Evolutionary conservation across 2,113 vertebrate genomes (phyloP), one percentile per base, ranked within the genome.

Genomic region (Microtus oregoni): DNA sequence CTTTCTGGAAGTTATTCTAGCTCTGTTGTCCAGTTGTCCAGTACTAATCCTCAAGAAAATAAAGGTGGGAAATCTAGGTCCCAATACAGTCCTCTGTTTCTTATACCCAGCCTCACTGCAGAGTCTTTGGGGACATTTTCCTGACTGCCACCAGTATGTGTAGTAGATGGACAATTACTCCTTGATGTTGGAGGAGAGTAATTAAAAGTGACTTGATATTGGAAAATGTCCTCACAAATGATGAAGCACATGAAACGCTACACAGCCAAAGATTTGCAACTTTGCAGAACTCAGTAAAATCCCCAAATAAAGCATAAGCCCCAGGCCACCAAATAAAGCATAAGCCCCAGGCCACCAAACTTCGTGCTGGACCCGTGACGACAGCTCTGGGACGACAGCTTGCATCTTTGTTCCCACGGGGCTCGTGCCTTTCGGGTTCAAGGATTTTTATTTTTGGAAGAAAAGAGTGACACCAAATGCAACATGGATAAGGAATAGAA

Each of bases 401-500:
- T 78, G n/a, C 17, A 63, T 77, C 50, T 97, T 82, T 78, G 72
- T 92, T 95, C 72, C 50, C 77, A 70, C 0, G 30, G 2, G 92
- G 24, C 35, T 35, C 28, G 75, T n/a, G 83, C 24, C 81, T 96
- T 97, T 95, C 50, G 19, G 24, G 86, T 95, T 96, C 44, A 30
- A 95, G 82, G 63, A 89, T 19, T 78, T 78, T 72, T 50, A 3
- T 55, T 17, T 76, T 30, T 52, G 24, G 63, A 92, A 82, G 72
- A 94, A 41, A 95, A 77, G 50, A 76, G 17, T 92, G 41, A 94
- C 73, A 92, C 35, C 90, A 92, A 93, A 93, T 65, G 50, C 67
- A 95, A 76, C 67, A 78, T 11, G 24, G 47, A 92, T 70, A 61
- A 82, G n/a, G 13, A 96, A 94, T 92, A 19, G 96, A 96, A 92